Conservation (phyloP, 2,888 invertebrate species). For the Tolmerus cingulatus region DNA sequence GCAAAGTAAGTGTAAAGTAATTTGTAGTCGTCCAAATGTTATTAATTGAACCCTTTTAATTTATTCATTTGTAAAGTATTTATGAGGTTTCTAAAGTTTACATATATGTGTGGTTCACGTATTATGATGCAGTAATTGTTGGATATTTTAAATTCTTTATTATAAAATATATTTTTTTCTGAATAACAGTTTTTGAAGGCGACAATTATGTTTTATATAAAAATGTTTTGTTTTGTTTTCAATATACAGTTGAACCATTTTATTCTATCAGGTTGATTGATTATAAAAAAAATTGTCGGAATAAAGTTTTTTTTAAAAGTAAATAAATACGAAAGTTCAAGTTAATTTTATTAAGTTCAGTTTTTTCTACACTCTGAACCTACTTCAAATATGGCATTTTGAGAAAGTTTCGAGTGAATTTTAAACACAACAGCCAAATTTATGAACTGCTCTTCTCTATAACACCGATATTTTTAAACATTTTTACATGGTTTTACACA, state of each 20-base stretch:
- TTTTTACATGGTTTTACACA: too few species aligned
- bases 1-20: neutral
- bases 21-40: neutral
- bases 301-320: too few species aligned
- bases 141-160: neutral
- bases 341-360: too few species aligned
- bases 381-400: too few species aligned
- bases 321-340: too few species aligned
- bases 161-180: neutral
- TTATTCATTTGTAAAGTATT: neutral
- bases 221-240: neutral
- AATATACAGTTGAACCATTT: neutral
- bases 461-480: too few species aligned
- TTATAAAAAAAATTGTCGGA: too few species aligned
- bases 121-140: neutral
- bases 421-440: too few species aligned
- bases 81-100: neutral
- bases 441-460: too few species aligned
- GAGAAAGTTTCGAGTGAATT: too few species aligned
- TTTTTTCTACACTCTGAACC: too few species aligned
- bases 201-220: neutral
- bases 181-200: neutral
- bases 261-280: neutral
- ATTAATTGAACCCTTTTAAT: neutral
- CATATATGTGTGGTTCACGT: too few species aligned